Evolutionary conservation across 2,113 vertebrate genomes (phyloP).

Genomic region (Mesocricetus auratus): DNA sequence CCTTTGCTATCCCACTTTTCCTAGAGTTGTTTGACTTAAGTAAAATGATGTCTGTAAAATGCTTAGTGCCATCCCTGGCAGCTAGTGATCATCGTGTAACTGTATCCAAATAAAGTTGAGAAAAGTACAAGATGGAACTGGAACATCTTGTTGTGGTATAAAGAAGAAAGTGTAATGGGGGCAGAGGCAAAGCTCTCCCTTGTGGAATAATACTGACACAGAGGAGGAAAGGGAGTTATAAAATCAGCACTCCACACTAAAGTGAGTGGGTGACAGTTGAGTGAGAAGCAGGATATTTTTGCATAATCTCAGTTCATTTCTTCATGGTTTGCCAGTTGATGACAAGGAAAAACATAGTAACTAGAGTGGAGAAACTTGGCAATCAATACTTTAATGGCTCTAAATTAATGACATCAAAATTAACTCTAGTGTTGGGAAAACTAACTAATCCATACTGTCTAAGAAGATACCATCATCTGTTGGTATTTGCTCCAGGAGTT

Average conservation of each 20-base stretch:
- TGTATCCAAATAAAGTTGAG: conserved; percentile 45
- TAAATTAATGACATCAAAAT: background rate
- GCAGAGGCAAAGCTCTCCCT: background rate
- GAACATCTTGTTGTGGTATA: conserved; percentile 35
- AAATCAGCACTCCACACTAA: background rate
- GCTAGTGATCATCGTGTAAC: background rate
- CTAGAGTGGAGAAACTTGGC: background rate
- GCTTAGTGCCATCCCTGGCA: background rate
- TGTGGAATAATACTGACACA: background rate
- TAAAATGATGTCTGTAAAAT: background rate
- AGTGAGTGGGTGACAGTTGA: background rate
- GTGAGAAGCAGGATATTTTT: conserved; percentile 47
- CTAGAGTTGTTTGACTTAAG: background rate
- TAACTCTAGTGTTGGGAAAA: background rate
- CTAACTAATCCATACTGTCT: background rate
- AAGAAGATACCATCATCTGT: background rate
- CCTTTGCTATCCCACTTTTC: background rate
- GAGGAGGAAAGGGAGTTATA: background rate
- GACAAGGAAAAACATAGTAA: conserved; percentile 33
- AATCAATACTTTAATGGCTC: background rate
- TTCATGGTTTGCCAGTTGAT: conserved; percentile 10
- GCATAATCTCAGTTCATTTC: conserved; percentile 36
- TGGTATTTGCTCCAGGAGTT: background rate
- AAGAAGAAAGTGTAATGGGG: conserved; percentile 36
- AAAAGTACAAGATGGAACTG: conserved; percentile 42